Evolutionary conservation across 2,888 invertebrate species (phyloP).

Genomic region (Lathronympha strigana): DNA sequence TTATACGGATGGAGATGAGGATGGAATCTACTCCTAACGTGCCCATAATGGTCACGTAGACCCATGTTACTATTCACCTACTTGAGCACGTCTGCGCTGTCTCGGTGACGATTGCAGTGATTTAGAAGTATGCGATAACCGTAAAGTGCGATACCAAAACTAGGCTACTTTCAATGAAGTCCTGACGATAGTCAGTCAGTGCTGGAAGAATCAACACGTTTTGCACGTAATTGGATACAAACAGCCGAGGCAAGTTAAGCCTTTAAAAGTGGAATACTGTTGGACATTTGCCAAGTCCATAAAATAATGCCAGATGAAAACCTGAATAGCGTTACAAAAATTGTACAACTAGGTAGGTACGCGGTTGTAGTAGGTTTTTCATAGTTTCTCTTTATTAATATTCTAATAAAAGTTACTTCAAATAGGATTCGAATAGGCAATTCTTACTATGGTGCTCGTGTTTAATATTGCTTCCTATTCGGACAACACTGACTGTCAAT

Average conservation of each 20-base stretch:
- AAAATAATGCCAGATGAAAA: neutral
- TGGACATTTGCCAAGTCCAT: neutral
- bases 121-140: neutral
- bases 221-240: neutral
- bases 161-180: neutral
- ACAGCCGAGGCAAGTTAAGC: neutral
- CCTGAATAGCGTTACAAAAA: neutral
- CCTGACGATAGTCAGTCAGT: neutral
- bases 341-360: neutral
- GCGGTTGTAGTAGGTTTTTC: neutral
- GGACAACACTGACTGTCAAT: no score
- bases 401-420: no score
- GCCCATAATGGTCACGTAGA: conserved; percentile 4
- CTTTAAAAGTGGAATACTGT: neutral
- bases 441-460: no score
- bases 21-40: conserved; percentile 28
- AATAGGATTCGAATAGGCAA: no score
- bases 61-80: conserved; percentile 8
- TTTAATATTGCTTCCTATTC: no score
- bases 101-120: neutral
- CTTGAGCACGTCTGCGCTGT: neutral
- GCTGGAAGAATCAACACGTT: neutral
- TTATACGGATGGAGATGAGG: conserved; percentile 39
- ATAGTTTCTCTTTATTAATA: neutral
- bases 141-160: neutral